Evolutionary conservation across 2,797 vertebrate species (phyloP).

Genomic region (Ataeniobius toweri): DNA sequence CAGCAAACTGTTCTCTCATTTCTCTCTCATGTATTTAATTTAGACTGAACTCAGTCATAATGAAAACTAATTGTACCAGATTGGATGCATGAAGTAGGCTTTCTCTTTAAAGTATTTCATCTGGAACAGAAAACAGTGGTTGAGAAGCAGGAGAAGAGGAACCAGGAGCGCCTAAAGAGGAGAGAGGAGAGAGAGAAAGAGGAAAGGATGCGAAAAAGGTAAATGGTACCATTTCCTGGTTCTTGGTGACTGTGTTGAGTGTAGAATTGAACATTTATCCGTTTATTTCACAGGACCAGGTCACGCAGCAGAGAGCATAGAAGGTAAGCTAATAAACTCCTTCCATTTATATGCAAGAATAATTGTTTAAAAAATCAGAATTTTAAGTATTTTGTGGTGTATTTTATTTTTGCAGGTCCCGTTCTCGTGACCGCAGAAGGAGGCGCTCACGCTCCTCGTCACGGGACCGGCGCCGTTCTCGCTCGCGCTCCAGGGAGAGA

Average conservation of each 20-base stretch:
- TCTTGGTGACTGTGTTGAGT: background rate
- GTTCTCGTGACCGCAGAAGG: constrained; percentile 88
- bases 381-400: background rate
- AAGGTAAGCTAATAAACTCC: constrained; percentile 75
- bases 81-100: background rate
- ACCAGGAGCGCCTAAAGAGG: constrained; percentile 93
- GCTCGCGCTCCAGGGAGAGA: constrained; percentile 85
- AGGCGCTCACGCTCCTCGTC: constrained; percentile 80
- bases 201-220: constrained; percentile 88
- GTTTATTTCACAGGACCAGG: constrained; percentile 81
- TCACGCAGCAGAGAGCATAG: constrained; percentile 90
- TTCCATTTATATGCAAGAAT: background rate
- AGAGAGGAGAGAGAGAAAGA: constrained; percentile 94
- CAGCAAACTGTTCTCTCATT: background rate
- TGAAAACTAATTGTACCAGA: background rate
- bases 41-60: background rate
- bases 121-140: constrained; percentile 90
- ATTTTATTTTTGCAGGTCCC: constrained; percentile 76
- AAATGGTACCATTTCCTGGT: background rate
- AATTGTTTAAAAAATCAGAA: background rate
- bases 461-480: constrained; percentile 76
- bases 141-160: constrained; percentile 94
- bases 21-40: too few relatives aligned
- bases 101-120: background rate
- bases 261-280: background rate